Evolutionary conservation across 2,113 vertebrate species (phyloP).

Genomic region (Isurus oxyrinchus): DNA sequence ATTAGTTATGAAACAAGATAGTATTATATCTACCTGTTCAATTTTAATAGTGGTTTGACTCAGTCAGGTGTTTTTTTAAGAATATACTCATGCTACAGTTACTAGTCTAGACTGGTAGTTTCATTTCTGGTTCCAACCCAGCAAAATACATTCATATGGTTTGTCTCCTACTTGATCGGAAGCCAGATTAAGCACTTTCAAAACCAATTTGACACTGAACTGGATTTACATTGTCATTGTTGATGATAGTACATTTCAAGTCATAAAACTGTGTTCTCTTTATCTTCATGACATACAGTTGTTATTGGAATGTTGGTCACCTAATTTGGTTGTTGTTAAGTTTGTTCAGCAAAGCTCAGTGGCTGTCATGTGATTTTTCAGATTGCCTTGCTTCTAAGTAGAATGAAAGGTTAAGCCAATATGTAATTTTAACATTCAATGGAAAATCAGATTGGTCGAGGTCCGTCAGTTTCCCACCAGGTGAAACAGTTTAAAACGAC

Average conservation of each 20-base stretch:
- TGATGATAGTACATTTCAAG: not conserved
- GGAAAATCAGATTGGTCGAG: not conserved
- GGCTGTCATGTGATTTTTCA: not conserved
- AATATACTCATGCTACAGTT: not conserved
- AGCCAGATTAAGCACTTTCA: not conserved
- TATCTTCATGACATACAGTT: not conserved
- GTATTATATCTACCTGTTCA: not conserved
- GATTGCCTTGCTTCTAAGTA: not conserved
- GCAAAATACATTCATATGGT: not conserved
- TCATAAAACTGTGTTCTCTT: not conserved
- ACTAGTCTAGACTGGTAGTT: not conserved
- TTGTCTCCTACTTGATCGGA: not conserved
- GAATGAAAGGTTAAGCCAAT: not conserved
- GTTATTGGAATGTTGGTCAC: not conserved
- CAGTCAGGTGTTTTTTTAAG: not conserved
- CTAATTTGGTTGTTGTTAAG: not conserved
- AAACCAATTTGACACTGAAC: not conserved
- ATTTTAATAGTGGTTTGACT: not conserved
- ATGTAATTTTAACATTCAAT: not conserved
- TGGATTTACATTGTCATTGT: not conserved
- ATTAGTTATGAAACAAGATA: not conserved
- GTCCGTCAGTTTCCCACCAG: not conserved
- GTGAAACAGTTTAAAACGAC: not conserved
- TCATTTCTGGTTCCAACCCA: not conserved
- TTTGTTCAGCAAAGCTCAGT: not conserved